Evolutionary conservation across 2,888 invertebrate species (phyloP).

Genomic region (Sicus ferrugineus): DNA sequence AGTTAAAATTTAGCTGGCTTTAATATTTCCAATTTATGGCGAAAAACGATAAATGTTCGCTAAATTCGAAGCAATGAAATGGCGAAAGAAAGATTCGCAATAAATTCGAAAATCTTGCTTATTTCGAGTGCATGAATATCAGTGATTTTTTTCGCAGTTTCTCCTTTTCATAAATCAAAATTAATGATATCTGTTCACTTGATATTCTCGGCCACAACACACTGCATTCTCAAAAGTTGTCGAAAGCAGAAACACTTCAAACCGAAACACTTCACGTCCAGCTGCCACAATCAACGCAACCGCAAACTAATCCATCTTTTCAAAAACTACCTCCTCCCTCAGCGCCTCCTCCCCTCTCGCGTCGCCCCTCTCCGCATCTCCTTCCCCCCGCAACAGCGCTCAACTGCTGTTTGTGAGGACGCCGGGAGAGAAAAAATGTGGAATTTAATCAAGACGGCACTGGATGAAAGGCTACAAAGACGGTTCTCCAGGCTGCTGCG

Average conservation of each 20-base stretch:
- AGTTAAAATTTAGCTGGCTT: too few relatives aligned
- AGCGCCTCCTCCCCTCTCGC: too few relatives aligned
- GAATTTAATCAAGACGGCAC: constrained; percentile 21
- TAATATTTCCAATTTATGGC: too few relatives aligned
- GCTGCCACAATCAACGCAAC: not conserved
- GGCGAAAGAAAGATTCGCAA: not conserved
- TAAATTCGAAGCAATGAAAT: not conserved
- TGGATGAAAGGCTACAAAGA: not conserved
- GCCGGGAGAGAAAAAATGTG: not conserved
- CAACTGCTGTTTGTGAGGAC: not conserved
- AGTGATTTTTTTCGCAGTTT: not conserved
- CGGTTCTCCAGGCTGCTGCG: not conserved
- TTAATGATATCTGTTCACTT: not conserved
- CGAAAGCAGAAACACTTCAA: too few relatives aligned
- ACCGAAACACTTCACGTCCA: too few relatives aligned
- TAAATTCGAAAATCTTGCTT: not conserved
- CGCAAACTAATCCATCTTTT: constrained; percentile 14
- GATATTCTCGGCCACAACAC: too few relatives aligned
- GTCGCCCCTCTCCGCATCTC: too few relatives aligned
- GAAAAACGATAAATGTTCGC: not conserved
- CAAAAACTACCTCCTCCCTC: not conserved
- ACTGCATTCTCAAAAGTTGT: too few relatives aligned
- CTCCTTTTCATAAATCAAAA: not conserved
- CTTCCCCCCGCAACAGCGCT: not conserved
- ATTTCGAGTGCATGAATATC: too few relatives aligned